phyloP scores from a whole-genome alignment of 2,113 vertebrate genomes.

The Mixornis gularis region DNA sequence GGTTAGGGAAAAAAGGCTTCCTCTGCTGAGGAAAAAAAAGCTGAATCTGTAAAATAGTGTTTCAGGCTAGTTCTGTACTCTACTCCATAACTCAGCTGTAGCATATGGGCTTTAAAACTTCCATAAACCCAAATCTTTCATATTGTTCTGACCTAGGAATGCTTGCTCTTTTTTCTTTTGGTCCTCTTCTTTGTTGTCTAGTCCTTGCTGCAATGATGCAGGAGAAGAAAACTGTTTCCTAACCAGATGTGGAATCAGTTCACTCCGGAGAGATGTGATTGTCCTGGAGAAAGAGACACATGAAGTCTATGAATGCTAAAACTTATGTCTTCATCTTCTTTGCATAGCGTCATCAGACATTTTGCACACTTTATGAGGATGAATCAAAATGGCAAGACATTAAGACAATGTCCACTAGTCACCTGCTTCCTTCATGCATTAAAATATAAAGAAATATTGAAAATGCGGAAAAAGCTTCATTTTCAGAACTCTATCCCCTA shows the following conservation, averaged over 20 bases:
- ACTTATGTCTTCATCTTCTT: not conserved
- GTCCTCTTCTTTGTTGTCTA: slow-evolving; percentile 78
- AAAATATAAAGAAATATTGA: not conserved
- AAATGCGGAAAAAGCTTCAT: not conserved
- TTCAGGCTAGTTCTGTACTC: not conserved
- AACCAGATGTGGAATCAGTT: slow-evolving; percentile 91
- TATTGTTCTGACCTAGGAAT: slow-evolving; percentile 61
- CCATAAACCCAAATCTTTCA: not conserved
- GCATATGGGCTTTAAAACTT: not conserved
- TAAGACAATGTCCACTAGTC: not conserved
- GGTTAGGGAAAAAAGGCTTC: not conserved
- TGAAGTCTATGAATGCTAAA: not conserved
- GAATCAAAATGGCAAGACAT: not conserved
- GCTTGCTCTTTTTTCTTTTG: slow-evolving; percentile 78
- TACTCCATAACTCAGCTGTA: not conserved
- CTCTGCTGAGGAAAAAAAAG: not conserved
- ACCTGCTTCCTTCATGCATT: not conserved
- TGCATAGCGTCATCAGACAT: not conserved
- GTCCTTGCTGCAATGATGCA: slow-evolving; percentile 66
- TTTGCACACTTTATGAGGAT: not conserved
- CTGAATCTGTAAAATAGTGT: not conserved
- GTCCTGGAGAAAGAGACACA: slow-evolving; percentile 71
- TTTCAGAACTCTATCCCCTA: not conserved
- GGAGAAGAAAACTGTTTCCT: slow-evolving; percentile 90
- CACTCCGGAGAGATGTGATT: slow-evolving; percentile 91